Conservation (phyloP, 2,888 invertebrate species). For the Argynnis bischoffii region DNA sequence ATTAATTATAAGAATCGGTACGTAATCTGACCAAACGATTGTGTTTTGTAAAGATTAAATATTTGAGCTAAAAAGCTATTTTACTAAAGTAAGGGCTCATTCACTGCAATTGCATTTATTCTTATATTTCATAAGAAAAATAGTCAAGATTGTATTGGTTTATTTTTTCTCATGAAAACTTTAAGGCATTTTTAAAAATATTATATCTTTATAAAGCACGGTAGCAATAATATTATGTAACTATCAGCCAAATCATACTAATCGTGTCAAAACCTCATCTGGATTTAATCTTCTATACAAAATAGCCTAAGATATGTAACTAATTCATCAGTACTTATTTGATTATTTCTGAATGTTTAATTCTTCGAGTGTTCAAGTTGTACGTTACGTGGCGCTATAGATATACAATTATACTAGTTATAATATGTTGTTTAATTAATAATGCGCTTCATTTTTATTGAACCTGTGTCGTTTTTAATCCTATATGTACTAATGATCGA, state of each 20-base stretch:
- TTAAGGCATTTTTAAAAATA: too few relatives aligned
- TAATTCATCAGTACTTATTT: slow-evolving; percentile 12
- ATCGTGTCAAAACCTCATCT: too few relatives aligned
- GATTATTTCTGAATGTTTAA: background rate
- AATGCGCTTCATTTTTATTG: slow-evolving; percentile 6
- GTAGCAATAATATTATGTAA: too few relatives aligned
- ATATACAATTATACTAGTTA: slow-evolving; percentile 15
- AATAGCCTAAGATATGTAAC: background rate
- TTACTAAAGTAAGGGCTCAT: background rate
- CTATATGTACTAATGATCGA: too few relatives aligned
- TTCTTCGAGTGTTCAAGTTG: background rate
- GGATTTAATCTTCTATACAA: background rate
- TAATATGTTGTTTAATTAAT: slow-evolving; percentile 19
- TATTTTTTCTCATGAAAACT: background rate
- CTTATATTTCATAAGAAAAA: too few relatives aligned
- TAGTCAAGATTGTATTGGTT: background rate
- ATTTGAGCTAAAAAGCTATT: background rate
- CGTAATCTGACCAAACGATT: slow-evolving; percentile 6
- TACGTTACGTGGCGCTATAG: slow-evolving; percentile 8
- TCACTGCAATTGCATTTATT: background rate
- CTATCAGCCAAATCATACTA: too few relatives aligned
- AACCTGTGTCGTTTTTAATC: background rate
- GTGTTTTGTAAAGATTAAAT: slow-evolving; percentile 9
- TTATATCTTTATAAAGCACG: too few relatives aligned
- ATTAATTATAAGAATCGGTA: slow-evolving; percentile 22